Evolutionary conservation across 2,888 invertebrate genomes (phyloP).

Genomic region (Furcula furcula): DNA sequence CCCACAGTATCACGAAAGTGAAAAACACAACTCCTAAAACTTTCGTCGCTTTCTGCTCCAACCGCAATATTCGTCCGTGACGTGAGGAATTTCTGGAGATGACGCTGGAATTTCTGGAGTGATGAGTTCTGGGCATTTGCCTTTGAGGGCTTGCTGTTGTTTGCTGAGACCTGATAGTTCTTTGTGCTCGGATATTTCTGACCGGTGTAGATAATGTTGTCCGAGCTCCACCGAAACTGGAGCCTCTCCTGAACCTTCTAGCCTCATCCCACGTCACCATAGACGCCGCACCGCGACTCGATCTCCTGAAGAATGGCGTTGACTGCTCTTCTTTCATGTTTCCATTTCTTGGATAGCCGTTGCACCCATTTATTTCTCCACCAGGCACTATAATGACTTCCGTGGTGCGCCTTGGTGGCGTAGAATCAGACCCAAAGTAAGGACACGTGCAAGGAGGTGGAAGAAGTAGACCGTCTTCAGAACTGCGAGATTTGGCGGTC

Average conservation of each 20-base stretch:
- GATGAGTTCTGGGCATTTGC: constrained; percentile 85
- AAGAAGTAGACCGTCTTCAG: constrained; percentile 78
- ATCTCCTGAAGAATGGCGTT: constrained; percentile 72
- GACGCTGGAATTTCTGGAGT: constrained; percentile 90
- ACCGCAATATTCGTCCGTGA: constrained; percentile 90
- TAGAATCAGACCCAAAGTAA: constrained; percentile 87
- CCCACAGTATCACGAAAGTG: constrained; percentile 96
- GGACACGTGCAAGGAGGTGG: constrained; percentile 92
- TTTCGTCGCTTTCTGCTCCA: constrained; percentile 98
- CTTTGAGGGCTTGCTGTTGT: constrained; percentile 62
- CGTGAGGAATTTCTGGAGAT: constrained; percentile 91
- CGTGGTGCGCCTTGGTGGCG: constrained; percentile 74
- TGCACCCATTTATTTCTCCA: constrained; percentile 73
- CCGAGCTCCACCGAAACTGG: constrained; percentile 86
- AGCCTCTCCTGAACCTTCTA: constrained; percentile 84
- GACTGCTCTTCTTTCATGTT: constrained; percentile 66
- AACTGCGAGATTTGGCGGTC: constrained; percentile 68
- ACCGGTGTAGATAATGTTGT: constrained; percentile 82
- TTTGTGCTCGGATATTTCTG: constrained; percentile 58
- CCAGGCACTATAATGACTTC: constrained; percentile 79
- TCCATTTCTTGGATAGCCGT: constrained; percentile 61
- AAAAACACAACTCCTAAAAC: constrained; percentile 97
- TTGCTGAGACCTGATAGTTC: constrained; percentile 61
- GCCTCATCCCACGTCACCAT: constrained; percentile 89
- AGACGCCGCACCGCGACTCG: constrained; percentile 86